A percentile compares a stretch with the other conserved stretches of the same genome.
phyloP scores from a whole-genome alignment of 2,888 invertebrate species.

The Eumerus sabulonum region DNA sequence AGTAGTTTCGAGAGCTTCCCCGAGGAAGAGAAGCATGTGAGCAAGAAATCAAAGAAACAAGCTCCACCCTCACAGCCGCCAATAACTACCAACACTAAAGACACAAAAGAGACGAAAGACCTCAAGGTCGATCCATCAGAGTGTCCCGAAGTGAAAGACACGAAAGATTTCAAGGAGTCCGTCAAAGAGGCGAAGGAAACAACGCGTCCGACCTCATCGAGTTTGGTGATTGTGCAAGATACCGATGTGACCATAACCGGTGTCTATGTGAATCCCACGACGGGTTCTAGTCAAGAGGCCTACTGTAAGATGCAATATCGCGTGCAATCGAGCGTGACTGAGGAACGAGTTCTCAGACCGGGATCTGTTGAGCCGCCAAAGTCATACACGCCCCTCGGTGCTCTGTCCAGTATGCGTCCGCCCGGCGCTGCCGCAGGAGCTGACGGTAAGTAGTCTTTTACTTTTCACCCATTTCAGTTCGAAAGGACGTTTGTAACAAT shows the following conservation, averaged over 20 bases:
- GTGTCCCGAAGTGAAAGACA: slow-evolving; percentile 39
- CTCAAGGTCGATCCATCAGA: slow-evolving; percentile 65
- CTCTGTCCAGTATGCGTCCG: slow-evolving; percentile 93
- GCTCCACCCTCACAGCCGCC: slow-evolving; percentile 29
- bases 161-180: slow-evolving; percentile 48
- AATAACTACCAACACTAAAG: slow-evolving; percentile 62
- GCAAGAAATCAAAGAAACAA: slow-evolving; percentile 68
- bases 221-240: slow-evolving; percentile 90
- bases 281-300: slow-evolving; percentile 87
- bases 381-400: slow-evolving; percentile 90
- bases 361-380: slow-evolving; percentile 80
- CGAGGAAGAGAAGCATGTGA: slow-evolving; percentile 77
- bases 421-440: slow-evolving; percentile 82
- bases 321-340: slow-evolving; percentile 92
- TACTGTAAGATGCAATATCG: slow-evolving; percentile 94
- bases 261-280: slow-evolving; percentile 88
- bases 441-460: slow-evolving; percentile 60
- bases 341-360: slow-evolving; percentile 87
- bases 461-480: neutral
- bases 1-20: slow-evolving; percentile 77
- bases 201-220: slow-evolving; percentile 79
- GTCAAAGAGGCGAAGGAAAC: slow-evolving; percentile 75
- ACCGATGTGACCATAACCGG: slow-evolving; percentile 93
- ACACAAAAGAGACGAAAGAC: slow-evolving; percentile 76
- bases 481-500: neutral